phyloP scores from a whole-genome alignment of 2,797 vertebrate species.

The Meda fulgida region DNA sequence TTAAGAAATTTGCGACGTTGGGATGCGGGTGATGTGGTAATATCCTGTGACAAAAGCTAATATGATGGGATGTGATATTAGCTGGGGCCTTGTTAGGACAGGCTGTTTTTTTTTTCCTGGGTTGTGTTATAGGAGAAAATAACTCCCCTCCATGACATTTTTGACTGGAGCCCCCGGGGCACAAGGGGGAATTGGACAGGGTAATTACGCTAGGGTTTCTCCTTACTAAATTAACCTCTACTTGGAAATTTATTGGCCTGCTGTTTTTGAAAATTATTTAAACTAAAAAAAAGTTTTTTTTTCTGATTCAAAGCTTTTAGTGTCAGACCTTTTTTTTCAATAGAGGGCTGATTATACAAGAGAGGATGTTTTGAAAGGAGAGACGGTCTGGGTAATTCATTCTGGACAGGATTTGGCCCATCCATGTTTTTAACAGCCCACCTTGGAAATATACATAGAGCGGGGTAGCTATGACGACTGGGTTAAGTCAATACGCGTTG shows the following conservation, averaged over 20 bases:
- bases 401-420: constrained; percentile 53
- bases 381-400: constrained; percentile 65
- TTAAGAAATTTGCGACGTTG: constrained; percentile 61
- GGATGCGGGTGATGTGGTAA: constrained; percentile 64
- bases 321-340: constrained; percentile 36
- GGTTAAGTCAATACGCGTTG: constrained; percentile 66
- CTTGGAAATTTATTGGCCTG: constrained; percentile 78
- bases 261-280: constrained; percentile 78
- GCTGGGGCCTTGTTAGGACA: constrained; percentile 57
- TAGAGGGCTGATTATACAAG: constrained; percentile 64
- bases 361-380: constrained; percentile 69
- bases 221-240: constrained; percentile 82
- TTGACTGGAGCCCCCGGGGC: constrained; percentile 78
- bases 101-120: constrained; percentile 70
- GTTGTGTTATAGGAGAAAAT: constrained; percentile 60
- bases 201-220: constrained; percentile 79
- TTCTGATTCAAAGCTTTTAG: constrained; percentile 37
- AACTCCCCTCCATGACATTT: constrained; percentile 75
- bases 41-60: constrained; percentile 71
- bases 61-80: constrained; percentile 72
- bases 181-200: constrained; percentile 75
- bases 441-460: constrained; percentile 72
- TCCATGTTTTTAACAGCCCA: constrained; percentile 68
- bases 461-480: constrained; percentile 57
- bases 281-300: constrained; percentile 75